phyloP scores from a whole-genome alignment of 2,888 invertebrate species.

The Lymantria dispar region DNA sequence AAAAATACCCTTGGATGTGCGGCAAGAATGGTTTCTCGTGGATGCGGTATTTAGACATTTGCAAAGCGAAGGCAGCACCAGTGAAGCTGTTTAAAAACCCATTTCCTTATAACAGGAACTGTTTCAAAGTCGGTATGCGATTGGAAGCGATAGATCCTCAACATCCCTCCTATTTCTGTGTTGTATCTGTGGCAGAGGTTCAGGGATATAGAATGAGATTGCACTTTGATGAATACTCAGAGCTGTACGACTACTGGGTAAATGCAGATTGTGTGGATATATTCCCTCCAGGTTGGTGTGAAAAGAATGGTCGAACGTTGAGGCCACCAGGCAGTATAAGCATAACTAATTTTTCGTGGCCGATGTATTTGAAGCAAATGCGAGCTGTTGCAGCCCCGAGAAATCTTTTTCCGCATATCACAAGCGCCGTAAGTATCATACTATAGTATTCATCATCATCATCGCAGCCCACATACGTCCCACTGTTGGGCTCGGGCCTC shows the following conservation, averaged over 20 bases:
- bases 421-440: slow-evolving; percentile 77
- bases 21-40: slow-evolving; percentile 89
- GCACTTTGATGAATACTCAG: slow-evolving; percentile 95
- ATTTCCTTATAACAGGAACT: slow-evolving; percentile 89
- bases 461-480: too few relatives aligned
- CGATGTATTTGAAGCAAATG: slow-evolving; percentile 89
- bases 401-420: slow-evolving; percentile 87
- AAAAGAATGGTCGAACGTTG: slow-evolving; percentile 89
- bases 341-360: slow-evolving; percentile 89
- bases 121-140: slow-evolving; percentile 93
- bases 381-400: slow-evolving; percentile 90
- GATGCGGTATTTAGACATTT: slow-evolving; percentile 88
- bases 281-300: slow-evolving; percentile 97
- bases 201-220: slow-evolving; percentile 92
- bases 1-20: slow-evolving; percentile 86
- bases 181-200: slow-evolving; percentile 91
- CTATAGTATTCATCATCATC: too few relatives aligned
- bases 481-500: too few relatives aligned
- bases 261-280: slow-evolving; percentile 96
- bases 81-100: slow-evolving; percentile 90
- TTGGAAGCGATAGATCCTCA: slow-evolving; percentile 97
- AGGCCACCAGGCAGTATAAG: slow-evolving; percentile 89
- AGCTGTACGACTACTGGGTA: slow-evolving; percentile 95
- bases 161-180: slow-evolving; percentile 94
- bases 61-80: slow-evolving; percentile 88